Evolutionary conservation across 2,797 vertebrate species (phyloP).

Genomic region (Tinamus major): DNA sequence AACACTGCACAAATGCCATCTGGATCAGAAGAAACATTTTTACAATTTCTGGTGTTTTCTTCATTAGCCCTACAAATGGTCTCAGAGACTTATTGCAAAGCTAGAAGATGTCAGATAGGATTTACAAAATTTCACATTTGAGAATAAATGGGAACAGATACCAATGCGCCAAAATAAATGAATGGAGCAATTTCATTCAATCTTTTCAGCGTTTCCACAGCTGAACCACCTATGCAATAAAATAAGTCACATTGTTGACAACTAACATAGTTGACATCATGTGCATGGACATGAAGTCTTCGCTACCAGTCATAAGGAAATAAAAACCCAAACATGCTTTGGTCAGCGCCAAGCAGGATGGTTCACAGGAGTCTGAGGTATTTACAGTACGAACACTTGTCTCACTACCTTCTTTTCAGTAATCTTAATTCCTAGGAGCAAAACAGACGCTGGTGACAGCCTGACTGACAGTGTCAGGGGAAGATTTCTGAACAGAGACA

Average conservation of each 20-base stretch:
- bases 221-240: background rate
- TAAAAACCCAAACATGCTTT: background rate
- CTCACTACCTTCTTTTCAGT: background rate
- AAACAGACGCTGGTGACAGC: conserved; percentile 24
- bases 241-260: background rate
- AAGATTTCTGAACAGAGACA: conserved; percentile 35
- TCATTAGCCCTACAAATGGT: background rate
- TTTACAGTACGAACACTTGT: background rate
- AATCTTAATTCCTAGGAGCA: conserved; percentile 34
- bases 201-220: background rate
- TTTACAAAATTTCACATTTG: background rate
- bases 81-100: background rate
- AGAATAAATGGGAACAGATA: background rate
- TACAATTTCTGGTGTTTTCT: background rate
- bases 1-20: background rate
- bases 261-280: background rate
- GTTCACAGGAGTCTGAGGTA: background rate
- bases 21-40: background rate
- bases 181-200: background rate
- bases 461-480: conserved; percentile 50
- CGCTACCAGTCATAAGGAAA: background rate
- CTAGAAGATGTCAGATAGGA: background rate
- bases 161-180: background rate
- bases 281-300: background rate
- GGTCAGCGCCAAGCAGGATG: background rate